Conservation (phyloP, 92 coral and sea anemone genomes). For the Palythoa heliodiscus region DNA sequence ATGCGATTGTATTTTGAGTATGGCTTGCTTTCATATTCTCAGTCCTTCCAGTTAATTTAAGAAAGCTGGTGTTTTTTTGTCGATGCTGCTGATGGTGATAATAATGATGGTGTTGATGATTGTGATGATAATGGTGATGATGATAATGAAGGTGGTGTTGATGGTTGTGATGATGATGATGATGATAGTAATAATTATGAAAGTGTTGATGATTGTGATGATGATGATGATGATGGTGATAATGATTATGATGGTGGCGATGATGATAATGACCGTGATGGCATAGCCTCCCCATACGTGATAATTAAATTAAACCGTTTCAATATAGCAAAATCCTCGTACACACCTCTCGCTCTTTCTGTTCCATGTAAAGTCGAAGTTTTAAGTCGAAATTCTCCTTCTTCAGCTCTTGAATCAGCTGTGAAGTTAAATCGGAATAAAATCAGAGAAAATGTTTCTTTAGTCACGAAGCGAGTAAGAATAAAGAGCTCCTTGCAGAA, state of each 20-base stretch:
- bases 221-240: neutral
- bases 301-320: neutral
- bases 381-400: conserved; percentile 97
- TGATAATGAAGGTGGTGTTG: no score
- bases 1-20: no score
- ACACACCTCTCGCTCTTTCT: conserved; percentile 95
- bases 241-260: neutral
- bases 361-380: conserved; percentile 94
- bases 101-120: no score
- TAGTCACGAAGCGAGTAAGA: neutral
- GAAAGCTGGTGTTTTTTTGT: no score
- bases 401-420: conserved; percentile 95
- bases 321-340: no score
- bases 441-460: neutral
- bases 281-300: neutral
- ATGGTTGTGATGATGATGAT: neutral
- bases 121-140: neutral
- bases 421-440: neutral
- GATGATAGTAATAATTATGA: neutral
- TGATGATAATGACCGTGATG: neutral
- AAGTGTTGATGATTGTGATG: neutral
- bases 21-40: no score
- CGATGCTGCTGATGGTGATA: no score
- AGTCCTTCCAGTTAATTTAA: no score
- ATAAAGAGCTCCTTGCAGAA: no score